phyloP scores from a whole-genome alignment of 2,797 vertebrate genomes.

The Galago senegalensis region DNA sequence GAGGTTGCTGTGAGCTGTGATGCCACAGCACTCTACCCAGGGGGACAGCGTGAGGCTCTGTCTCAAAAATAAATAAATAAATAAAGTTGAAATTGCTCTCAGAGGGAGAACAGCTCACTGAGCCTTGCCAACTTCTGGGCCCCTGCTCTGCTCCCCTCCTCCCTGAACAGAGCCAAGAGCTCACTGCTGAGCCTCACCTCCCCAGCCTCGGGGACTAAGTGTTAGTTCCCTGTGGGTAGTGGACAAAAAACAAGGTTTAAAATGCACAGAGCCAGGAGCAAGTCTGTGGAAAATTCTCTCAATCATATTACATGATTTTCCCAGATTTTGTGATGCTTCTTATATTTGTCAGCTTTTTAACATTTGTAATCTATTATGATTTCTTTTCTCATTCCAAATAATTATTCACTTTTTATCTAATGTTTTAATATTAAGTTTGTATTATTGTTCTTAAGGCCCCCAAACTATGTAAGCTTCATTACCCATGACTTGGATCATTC shows the following conservation, averaged over 20 bases:
- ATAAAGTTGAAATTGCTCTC: not conserved
- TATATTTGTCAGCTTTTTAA: slow-evolving; percentile 38
- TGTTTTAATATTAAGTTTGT: not conserved
- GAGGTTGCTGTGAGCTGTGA: too few species aligned
- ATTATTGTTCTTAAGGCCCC: not conserved
- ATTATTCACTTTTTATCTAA: slow-evolving; percentile 18
- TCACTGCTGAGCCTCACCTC: not conserved
- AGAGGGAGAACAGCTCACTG: not conserved
- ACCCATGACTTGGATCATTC: not conserved
- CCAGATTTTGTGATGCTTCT: not conserved
- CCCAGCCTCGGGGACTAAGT: not conserved
- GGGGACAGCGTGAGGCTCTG: too few species aligned
- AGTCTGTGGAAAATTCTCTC: slow-evolving; percentile 8
- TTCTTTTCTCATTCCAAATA: slow-evolving; percentile 50
- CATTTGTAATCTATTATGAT: not conserved
- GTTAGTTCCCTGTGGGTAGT: not conserved
- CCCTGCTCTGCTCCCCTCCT: not conserved
- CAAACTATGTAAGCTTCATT: slow-evolving; percentile 5
- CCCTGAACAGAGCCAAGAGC: slow-evolving; percentile 42
- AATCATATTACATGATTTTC: not conserved
- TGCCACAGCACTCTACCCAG: too few species aligned
- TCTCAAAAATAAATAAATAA: not conserved
- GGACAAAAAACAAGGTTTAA: not conserved
- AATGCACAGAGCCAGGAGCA: slow-evolving; percentile 2
- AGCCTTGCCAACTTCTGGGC: not conserved